Evolutionary conservation across 2,113 vertebrate genomes (phyloP).

Genomic region (Hipposideros armiger): DNA sequence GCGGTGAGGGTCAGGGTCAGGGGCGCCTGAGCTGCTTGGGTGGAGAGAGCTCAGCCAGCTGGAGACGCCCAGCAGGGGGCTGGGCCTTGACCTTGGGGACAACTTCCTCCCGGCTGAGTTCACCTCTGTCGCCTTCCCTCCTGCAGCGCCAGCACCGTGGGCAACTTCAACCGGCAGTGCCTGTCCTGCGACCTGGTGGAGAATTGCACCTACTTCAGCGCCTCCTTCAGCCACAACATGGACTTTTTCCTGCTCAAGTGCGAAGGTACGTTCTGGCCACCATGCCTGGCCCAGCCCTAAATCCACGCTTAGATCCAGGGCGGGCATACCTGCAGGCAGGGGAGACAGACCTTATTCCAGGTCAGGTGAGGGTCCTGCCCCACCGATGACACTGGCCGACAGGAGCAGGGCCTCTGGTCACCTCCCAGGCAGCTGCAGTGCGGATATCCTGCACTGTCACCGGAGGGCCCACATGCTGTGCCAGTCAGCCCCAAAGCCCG

Average conservation of each 20-base stretch:
- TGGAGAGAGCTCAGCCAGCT: accelerated
- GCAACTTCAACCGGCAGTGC: slow-evolving; percentile 95
- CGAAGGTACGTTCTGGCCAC: slow-evolving; percentile 89
- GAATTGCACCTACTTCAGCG: slow-evolving; percentile 93
- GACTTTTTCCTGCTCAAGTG: slow-evolving; percentile 94
- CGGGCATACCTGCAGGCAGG: neutral
- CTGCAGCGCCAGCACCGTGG: slow-evolving; percentile 94
- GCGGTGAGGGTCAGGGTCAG: neutral
- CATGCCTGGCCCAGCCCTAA: neutral
- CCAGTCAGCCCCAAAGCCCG: accelerated
- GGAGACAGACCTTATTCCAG: accelerated
- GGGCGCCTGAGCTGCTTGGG: accelerated
- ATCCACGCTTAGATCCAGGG: accelerated
- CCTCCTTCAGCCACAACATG: slow-evolving; percentile 93
- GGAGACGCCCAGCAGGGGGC: accelerated
- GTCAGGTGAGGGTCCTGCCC: accelerated
- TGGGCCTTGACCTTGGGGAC: accelerated
- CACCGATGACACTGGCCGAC: accelerated
- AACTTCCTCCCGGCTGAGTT: neutral
- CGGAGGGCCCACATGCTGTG: accelerated
- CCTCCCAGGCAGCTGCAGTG: accelerated
- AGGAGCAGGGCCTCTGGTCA: accelerated
- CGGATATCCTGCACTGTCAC: accelerated
- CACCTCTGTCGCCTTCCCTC: slow-evolving; percentile 63
- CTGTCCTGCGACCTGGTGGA: slow-evolving; percentile 94